These are phyloP conservation scores for Lontra canadensis DNA, from an alignment of 2,113 vertebrate genomes.

Conservation along the genomic window DNA sequence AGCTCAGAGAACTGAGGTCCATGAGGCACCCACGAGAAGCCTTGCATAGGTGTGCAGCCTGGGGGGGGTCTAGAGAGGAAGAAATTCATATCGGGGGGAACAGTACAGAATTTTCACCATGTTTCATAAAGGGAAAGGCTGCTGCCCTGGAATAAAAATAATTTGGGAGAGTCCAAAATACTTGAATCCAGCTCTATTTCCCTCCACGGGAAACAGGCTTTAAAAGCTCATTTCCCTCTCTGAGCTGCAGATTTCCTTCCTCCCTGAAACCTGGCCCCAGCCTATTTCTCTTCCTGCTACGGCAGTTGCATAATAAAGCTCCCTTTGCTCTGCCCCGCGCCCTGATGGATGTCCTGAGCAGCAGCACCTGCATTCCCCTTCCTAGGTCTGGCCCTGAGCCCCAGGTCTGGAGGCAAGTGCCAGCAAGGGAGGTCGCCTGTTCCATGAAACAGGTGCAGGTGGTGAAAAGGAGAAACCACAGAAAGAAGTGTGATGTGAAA, in stretches of 20 bases:
- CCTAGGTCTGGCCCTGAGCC: background rate
- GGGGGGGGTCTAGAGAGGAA: background rate
- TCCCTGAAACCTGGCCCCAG: background rate
- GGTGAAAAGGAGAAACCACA: background rate
- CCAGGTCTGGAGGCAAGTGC: background rate
- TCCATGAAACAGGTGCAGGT: background rate
- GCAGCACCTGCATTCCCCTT: background rate
- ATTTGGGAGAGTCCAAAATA: background rate
- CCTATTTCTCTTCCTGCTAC: background rate
- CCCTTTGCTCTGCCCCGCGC: rapidly evolving
- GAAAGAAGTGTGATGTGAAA: background rate
- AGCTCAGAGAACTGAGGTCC: background rate
- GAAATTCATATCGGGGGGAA: no score
- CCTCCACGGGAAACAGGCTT: background rate
- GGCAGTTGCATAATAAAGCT: background rate
- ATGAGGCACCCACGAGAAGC: background rate
- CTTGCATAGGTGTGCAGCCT: background rate
- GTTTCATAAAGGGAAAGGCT: background rate
- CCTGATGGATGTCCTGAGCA: background rate
- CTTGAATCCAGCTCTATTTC: background rate
- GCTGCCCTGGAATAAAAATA: background rate
- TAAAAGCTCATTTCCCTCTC: background rate
- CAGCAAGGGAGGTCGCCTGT: background rate
- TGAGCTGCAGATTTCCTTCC: background rate
- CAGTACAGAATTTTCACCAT: background rate